Conservation (phyloP, 2,797 vertebrate genomes). For the Poliocrania exsul region DNA sequence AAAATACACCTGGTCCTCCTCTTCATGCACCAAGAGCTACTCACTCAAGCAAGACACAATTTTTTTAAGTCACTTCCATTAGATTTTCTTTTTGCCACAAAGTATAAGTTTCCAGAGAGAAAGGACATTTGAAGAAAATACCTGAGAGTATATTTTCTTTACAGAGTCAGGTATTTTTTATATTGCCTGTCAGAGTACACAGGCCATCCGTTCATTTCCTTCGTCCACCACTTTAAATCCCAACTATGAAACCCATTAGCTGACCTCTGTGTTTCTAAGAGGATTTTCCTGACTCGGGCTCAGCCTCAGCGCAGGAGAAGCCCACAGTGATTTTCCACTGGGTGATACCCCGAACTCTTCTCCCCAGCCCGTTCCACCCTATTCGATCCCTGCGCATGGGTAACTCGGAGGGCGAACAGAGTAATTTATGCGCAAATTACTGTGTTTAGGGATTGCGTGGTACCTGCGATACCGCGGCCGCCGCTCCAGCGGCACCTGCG, state of each 20-base stretch:
- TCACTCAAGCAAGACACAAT: not conserved
- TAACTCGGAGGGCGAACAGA: fast-evolving
- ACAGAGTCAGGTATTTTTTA: not conserved
- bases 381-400: fast-evolving
- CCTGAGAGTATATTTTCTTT: not conserved
- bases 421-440: fast-evolving
- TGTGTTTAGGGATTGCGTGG: fast-evolving
- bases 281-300: not conserved
- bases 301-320: not conserved
- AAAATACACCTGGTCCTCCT: not conserved
- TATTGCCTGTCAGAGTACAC: fast-evolving
- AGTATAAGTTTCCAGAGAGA: not conserved
- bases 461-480: fast-evolving
- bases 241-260: not conserved
- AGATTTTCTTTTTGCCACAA: not conserved
- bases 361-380: not conserved
- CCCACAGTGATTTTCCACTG: not conserved
- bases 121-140: not conserved
- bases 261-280: not conserved
- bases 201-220: not conserved
- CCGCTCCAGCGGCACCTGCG: fast-evolving
- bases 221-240: not conserved
- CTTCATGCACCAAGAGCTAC: not conserved
- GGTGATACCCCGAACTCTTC: not conserved
- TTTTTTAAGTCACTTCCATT: not conserved